Percentiles rank a stretch among this genome's conserved stretches.
Evolutionary conservation across 2,888 invertebrate genomes (phyloP).

Genomic region (Pegoplata infirma): DNA sequence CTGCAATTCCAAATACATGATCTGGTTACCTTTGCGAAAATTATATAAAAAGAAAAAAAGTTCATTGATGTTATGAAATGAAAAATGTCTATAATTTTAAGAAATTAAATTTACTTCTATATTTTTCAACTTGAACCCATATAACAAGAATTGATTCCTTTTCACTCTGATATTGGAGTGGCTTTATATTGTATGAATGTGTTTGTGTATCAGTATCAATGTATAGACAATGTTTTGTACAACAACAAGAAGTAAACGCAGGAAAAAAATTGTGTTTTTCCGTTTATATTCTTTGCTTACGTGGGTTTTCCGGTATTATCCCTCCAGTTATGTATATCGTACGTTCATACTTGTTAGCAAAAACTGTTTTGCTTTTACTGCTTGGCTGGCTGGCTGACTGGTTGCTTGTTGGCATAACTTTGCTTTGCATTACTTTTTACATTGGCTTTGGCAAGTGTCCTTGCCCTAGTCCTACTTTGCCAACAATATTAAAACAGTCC

Average conservation of each 20-base stretch:
- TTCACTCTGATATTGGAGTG: background rate
- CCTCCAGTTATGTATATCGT: constrained; percentile 6
- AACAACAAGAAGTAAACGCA: constrained; percentile 21
- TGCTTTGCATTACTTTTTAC: constrained; percentile 26
- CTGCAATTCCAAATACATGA: too few species aligned
- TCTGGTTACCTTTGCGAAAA: too few species aligned
- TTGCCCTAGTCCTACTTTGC: constrained; percentile 73
- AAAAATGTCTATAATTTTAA: too few species aligned
- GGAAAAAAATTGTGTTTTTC: constrained; percentile 34
- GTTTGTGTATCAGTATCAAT: background rate
- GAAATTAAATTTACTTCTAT: too few species aligned
- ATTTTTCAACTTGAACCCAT: too few species aligned
- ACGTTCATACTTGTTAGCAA: constrained; percentile 10
- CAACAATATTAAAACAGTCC: constrained; percentile 31
- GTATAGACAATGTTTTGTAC: constrained; percentile 17
- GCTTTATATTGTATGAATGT: background rate
- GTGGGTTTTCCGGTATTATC: constrained; percentile 53
- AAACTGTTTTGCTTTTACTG: constrained; percentile 2
- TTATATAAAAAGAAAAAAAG: too few species aligned
- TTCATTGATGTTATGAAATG: too few species aligned
- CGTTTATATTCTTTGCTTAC: constrained; percentile 43
- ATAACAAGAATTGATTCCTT: too few species aligned
- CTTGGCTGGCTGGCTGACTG: constrained; percentile 24
- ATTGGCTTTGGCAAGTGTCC: constrained; percentile 67
- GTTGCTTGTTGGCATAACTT: constrained; percentile 46